These are phyloP conservation scores for Rhyacichthys aspro DNA, from an alignment of 2,797 vertebrate species.

Conservation along the genomic window DNA sequence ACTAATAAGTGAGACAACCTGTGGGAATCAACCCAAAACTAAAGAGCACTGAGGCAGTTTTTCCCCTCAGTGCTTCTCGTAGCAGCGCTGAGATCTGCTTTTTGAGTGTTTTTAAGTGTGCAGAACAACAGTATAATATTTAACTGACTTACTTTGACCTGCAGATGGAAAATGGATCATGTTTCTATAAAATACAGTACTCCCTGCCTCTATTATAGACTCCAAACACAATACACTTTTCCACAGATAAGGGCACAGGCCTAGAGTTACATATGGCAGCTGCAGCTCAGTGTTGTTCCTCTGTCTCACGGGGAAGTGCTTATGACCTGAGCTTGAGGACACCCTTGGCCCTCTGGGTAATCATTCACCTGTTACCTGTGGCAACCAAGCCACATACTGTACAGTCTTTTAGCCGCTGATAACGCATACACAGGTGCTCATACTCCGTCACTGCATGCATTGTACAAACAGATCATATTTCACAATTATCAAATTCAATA, in stretches of 20 bases:
- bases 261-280: constrained; percentile 50
- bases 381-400: constrained; percentile 66
- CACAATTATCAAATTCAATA: constrained; percentile 13
- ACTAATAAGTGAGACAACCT: constrained; percentile 67
- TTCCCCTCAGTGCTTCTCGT: constrained; percentile 27
- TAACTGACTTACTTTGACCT: constrained; percentile 23
- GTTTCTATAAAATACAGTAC: constrained; percentile 13
- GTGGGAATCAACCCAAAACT: constrained; percentile 60
- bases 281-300: constrained; percentile 40
- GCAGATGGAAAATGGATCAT: constrained; percentile 4
- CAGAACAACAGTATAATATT: constrained; percentile 22
- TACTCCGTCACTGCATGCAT: constrained; percentile 9
- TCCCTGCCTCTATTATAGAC: not conserved
- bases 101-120: constrained; percentile 22
- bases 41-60: constrained; percentile 35
- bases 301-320: constrained; percentile 50
- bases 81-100: constrained; percentile 13
- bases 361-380: constrained; percentile 78
- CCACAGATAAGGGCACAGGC: constrained; percentile 31
- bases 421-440: constrained; percentile 9
- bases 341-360: constrained; percentile 67
- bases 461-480: constrained; percentile 2
- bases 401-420: constrained; percentile 47
- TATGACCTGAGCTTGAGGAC: constrained; percentile 74
- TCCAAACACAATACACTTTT: constrained; percentile 35